Conservation (phyloP, 2,797 vertebrate species). For the Pangasius sanitwongsei region DNA sequence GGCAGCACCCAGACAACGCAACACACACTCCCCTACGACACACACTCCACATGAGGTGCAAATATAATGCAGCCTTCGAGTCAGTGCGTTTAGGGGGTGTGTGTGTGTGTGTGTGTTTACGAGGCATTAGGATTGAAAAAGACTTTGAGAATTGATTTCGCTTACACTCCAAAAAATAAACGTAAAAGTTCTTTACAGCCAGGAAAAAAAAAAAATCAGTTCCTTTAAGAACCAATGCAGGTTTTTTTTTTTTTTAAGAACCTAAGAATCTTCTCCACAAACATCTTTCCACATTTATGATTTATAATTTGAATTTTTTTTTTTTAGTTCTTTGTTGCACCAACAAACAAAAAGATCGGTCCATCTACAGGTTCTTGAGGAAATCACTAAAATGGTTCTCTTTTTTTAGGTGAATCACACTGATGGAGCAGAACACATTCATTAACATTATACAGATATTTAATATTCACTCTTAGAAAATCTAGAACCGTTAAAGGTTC, state of each 20-base stretch:
- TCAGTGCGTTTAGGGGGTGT: slow-evolving; percentile 31
- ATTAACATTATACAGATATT: background rate
- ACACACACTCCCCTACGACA: slow-evolving; percentile 20
- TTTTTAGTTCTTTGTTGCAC: background rate
- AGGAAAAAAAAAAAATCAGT: too few species aligned
- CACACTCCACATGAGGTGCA: slow-evolving; percentile 5
- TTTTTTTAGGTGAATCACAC: background rate
- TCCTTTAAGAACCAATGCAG: background rate
- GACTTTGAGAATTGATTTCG: background rate
- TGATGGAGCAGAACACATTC: background rate
- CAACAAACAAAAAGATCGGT: background rate
- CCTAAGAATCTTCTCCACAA: background rate
- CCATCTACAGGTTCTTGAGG: background rate
- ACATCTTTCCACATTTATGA: background rate
- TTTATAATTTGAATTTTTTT: background rate
- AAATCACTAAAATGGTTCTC: background rate
- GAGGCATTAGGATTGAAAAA: background rate
- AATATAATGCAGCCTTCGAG: slow-evolving; percentile 18
- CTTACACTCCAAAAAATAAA: background rate
- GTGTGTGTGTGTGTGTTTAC: slow-evolving; percentile 1
- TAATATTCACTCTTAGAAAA: background rate
- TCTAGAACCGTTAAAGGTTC: background rate
- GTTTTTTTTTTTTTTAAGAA: background rate
- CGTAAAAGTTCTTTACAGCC: background rate
- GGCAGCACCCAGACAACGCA: slow-evolving; percentile 34